Conservation (phyloP, 2,113 vertebrate species). For the Peucedramus taeniatus region DNA sequence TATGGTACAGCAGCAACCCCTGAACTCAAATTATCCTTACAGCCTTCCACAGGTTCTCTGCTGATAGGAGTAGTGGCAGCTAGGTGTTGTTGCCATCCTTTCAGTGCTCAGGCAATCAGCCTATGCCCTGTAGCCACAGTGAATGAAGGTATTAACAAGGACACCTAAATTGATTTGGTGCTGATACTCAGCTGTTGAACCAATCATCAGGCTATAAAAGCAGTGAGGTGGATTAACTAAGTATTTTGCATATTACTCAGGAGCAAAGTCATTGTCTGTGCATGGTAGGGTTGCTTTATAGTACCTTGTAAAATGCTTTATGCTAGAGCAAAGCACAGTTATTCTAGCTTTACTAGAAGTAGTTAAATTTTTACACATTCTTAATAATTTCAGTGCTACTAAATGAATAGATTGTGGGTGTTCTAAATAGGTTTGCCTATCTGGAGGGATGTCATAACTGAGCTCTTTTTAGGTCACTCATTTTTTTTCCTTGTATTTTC, state of each 20-base stretch:
- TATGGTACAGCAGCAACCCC: too few relatives aligned
- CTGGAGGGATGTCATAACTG: not conserved
- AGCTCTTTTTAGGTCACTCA: not conserved
- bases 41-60: not conserved
- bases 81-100: not conserved
- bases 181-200: not conserved
- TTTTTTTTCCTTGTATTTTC: not conserved
- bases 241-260: not conserved
- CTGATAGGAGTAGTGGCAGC: not conserved
- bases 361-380: not conserved
- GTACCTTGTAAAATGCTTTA: not conserved
- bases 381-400: not conserved
- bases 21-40: not conserved
- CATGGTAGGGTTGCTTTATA: not conserved
- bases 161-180: not conserved
- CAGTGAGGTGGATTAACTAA: not conserved
- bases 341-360: not conserved
- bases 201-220: not conserved
- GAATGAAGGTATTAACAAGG: not conserved
- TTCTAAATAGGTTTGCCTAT: not conserved
- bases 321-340: not conserved
- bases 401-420: not conserved
- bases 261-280: not conserved
- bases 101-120: not conserved
- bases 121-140: not conserved